phyloP scores from a whole-genome alignment of 2,888 invertebrate genomes.

The Macropis europaea region DNA sequence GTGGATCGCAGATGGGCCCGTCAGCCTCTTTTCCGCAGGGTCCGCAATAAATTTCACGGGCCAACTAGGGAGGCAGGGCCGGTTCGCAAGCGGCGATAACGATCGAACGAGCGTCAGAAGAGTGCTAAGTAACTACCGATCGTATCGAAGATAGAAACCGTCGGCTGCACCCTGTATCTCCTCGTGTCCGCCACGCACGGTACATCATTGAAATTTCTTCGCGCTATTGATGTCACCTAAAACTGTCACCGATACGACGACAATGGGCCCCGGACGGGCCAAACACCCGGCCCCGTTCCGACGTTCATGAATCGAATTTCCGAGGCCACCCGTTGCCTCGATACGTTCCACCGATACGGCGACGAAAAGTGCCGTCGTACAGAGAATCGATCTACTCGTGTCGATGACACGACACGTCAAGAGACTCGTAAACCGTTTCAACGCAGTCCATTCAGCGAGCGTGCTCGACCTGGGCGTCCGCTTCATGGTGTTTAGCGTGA shows the following conservation, averaged over 20 bases:
- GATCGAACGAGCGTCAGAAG: constrained; percentile 74
- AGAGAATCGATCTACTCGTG: neutral
- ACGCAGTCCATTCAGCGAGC: neutral
- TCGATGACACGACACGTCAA: constrained; percentile 37
- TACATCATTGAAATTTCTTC: constrained; percentile 14
- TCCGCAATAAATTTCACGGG: constrained; percentile 75
- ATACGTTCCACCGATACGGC: constrained; percentile 49
- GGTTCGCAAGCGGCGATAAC: constrained; percentile 69
- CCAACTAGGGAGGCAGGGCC: constrained; percentile 68
- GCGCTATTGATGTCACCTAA: constrained; percentile 15
- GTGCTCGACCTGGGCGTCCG: neutral
- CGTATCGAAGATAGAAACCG: constrained; percentile 69
- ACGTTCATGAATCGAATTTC: constrained; percentile 74
- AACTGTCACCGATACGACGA: constrained; percentile 43
- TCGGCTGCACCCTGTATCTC: constrained; percentile 22
- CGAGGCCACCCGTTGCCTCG: constrained; percentile 39
- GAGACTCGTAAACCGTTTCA: constrained; percentile 27
- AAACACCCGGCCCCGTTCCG: constrained; percentile 52
- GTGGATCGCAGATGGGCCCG: constrained; percentile 63
- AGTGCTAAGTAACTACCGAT: constrained; percentile 79
- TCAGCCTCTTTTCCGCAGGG: constrained; percentile 65
- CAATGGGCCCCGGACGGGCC: constrained; percentile 46
- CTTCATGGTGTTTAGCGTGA: too few species aligned
- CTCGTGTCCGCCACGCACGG: neutral
- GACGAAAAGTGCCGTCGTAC: constrained; percentile 4